Evolutionary conservation across 2,888 invertebrate genomes (phyloP).

Genomic region (Vanessa cardui): DNA sequence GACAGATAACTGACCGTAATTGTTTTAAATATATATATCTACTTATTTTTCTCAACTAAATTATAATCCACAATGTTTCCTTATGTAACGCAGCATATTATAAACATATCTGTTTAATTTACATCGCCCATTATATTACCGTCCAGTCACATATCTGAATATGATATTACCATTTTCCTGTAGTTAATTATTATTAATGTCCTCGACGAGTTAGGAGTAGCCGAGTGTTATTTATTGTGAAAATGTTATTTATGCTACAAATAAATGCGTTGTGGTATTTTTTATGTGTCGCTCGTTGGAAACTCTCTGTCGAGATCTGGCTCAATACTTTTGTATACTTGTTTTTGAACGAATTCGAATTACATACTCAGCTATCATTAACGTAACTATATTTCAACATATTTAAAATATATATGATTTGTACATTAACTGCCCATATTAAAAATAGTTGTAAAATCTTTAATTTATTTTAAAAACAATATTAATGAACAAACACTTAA

Average conservation of each 20-base stretch:
- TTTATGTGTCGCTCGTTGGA: slow-evolving; percentile 38
- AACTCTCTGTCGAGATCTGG: slow-evolving; percentile 39
- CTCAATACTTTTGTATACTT: slow-evolving; percentile 42
- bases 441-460: too few relatives aligned
- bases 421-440: too few relatives aligned
- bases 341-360: slow-evolving; percentile 18
- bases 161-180: slow-evolving; percentile 36
- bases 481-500: too few relatives aligned
- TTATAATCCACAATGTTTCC: too few relatives aligned
- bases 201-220: slow-evolving; percentile 32
- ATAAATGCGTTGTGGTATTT: slow-evolving; percentile 44
- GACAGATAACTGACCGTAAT: neutral
- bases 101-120: slow-evolving; percentile 21
- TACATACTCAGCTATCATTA: slow-evolving; percentile 6
- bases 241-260: slow-evolving; percentile 45
- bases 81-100: slow-evolving; percentile 20
- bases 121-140: slow-evolving; percentile 29
- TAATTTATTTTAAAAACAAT: too few relatives aligned
- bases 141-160: slow-evolving; percentile 31
- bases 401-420: too few relatives aligned
- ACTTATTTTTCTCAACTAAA: neutral
- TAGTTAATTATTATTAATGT: slow-evolving; percentile 40
- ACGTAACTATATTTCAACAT: too few relatives aligned
- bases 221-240: slow-evolving; percentile 39
- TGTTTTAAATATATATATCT: too few relatives aligned